These are phyloP conservation scores for Alloplasta piceator DNA, from an alignment of 2,888 invertebrate genomes.

Conservation along the genomic window DNA sequence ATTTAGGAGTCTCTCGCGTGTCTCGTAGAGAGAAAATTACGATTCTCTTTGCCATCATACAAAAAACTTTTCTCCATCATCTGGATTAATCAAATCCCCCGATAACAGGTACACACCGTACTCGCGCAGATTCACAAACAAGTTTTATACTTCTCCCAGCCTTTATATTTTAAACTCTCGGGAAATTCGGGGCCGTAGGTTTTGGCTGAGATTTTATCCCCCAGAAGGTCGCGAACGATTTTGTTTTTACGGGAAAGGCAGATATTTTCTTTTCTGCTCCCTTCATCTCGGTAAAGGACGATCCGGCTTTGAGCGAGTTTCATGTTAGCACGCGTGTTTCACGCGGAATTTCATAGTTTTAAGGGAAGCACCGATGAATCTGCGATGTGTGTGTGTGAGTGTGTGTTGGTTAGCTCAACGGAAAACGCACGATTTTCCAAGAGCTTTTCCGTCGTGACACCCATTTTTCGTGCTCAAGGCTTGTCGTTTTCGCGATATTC, in stretches of 20 bases:
- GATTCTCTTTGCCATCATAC: background rate
- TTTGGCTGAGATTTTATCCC: slow-evolving; percentile 8
- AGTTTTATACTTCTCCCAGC: slow-evolving; percentile 2
- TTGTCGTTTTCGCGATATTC: slow-evolving; percentile 39
- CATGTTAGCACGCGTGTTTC: slow-evolving; percentile 55
- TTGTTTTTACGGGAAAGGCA: slow-evolving; percentile 58
- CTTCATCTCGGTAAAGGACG: slow-evolving; percentile 17
- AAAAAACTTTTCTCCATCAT: background rate
- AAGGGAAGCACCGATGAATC: slow-evolving; percentile 12
- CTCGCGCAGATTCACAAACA: background rate
- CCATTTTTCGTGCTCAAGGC: slow-evolving; percentile 30
- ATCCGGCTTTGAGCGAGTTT: slow-evolving; percentile 18
- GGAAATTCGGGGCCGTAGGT: background rate
- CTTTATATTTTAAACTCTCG: background rate
- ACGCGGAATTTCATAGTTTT: slow-evolving; percentile 61
- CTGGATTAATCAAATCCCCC: background rate
- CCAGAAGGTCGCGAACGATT: slow-evolving; percentile 37
- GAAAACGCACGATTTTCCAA: slow-evolving; percentile 24
- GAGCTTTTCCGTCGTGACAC: slow-evolving; percentile 28
- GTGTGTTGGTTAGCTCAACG: slow-evolving; percentile 47
- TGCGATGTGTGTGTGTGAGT: slow-evolving; percentile 32
- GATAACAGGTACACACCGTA: background rate
- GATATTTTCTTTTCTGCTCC: slow-evolving; percentile 51
- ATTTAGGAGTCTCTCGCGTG: too few species aligned
- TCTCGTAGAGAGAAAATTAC: too few species aligned